These are phyloP conservation scores for Cyphomyrmex costatus DNA, from an alignment of 1,140 invertebrate genomes.

Conservation along the genomic window DNA sequence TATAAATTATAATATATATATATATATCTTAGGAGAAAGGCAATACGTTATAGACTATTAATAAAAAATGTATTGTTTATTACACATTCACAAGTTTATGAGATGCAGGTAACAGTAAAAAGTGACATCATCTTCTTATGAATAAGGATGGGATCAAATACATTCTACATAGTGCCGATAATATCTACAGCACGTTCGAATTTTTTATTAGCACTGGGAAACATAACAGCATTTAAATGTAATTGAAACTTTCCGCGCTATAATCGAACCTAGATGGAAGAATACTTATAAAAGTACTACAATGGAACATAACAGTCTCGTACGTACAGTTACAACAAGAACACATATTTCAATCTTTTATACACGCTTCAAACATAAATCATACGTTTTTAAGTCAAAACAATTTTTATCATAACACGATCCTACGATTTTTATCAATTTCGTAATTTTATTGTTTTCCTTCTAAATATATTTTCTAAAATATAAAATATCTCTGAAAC, in stretches of 20 bases:
- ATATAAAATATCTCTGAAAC: background rate
- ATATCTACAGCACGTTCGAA: conserved; percentile 12
- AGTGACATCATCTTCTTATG: conserved; percentile 24
- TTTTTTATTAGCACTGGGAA: conserved; percentile 11
- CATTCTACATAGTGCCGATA: conserved; percentile 16
- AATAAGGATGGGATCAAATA: conserved; percentile 21
- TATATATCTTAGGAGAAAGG: background rate
- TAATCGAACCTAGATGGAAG: background rate
- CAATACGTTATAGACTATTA: background rate
- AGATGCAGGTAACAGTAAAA: conserved; percentile 5
- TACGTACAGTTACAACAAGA: background rate
- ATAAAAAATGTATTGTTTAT: conserved; percentile 5
- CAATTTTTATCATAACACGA: background rate
- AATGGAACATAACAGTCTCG: background rate
- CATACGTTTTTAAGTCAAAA: background rate
- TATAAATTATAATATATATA: background rate
- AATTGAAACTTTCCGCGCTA: conserved; percentile 11
- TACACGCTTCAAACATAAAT: background rate
- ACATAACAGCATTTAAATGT: conserved; percentile 21
- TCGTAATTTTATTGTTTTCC: background rate
- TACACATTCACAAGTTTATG: background rate
- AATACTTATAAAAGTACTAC: background rate
- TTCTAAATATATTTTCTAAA: background rate
- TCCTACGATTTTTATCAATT: background rate
- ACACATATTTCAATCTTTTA: background rate